Conservation (phyloP, 2,113 vertebrate genomes). For the Hyperopisus bebe region DNA sequence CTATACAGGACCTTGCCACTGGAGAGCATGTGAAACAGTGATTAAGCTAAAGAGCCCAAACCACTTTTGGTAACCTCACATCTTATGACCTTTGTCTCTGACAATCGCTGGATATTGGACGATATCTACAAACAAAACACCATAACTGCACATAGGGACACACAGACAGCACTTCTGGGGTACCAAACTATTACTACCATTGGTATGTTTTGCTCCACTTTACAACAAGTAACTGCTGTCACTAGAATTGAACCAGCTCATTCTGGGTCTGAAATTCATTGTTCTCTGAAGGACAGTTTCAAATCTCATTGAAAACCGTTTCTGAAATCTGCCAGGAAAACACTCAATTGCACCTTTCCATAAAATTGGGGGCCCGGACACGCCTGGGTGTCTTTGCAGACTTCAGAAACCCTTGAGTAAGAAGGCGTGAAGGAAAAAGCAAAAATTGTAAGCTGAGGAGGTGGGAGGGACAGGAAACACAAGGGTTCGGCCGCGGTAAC, state of each 20-base stretch:
- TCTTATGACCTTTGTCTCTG: not conserved
- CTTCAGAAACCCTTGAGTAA: not conserved
- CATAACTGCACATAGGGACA: not conserved
- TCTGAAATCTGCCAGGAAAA: not conserved
- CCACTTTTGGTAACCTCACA: not conserved
- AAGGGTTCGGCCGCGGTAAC: not conserved
- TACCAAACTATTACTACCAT: not conserved
- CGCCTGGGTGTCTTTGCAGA: not conserved
- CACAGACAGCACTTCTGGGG: not conserved
- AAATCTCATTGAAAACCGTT: not conserved
- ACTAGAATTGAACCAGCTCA: not conserved
- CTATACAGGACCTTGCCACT: not conserved
- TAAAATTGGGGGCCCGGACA: not conserved
- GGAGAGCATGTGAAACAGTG: not conserved
- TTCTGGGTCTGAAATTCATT: not conserved
- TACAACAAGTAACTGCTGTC: not conserved
- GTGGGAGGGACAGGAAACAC: not conserved
- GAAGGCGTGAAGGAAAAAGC: not conserved
- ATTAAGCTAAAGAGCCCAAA: not conserved
- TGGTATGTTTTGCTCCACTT: not conserved
- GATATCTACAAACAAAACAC: not conserved
- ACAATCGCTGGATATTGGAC: not conserved
- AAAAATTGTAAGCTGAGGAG: not conserved
- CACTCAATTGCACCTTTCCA: not conserved
- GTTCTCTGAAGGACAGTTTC: not conserved